phyloP scores from a whole-genome alignment of 2,113 vertebrate genomes.

The Agelaius tricolor region DNA sequence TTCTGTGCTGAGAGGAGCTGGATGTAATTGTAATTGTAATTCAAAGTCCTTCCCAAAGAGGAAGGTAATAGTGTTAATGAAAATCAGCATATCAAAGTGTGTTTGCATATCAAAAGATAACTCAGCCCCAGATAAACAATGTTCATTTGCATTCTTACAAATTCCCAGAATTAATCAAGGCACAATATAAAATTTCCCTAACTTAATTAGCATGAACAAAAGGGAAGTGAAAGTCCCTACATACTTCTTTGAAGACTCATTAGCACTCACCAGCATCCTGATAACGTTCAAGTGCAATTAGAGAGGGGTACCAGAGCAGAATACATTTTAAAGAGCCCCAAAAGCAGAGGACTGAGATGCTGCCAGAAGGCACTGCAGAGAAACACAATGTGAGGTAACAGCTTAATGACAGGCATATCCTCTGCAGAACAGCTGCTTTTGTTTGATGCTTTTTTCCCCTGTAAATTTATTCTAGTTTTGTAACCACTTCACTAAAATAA shows the following conservation, averaged over 20 bases:
- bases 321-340: neutral
- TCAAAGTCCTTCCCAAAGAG: neutral
- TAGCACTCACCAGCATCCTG: constrained; percentile 16
- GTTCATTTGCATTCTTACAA: constrained; percentile 23
- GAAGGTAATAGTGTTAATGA: neutral
- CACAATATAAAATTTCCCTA: constrained; percentile 7
- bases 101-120: constrained; percentile 47
- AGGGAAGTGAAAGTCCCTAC: constrained; percentile 34
- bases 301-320: neutral
- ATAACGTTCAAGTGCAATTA: neutral
- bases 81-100: constrained; percentile 1
- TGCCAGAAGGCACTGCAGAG: neutral
- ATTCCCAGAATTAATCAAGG: constrained; percentile 44
- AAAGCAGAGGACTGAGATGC: neutral
- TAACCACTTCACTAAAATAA: neutral
- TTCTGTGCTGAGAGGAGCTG: neutral
- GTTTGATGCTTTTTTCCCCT: neutral
- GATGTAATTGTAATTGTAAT: neutral
- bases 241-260: constrained; percentile 21
- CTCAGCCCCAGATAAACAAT: constrained; percentile 12
- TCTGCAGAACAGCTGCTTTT: neutral
- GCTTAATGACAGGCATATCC: neutral
- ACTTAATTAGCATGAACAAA: constrained; percentile 51
- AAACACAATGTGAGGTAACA: neutral
- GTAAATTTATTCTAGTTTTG: neutral